Conservation (phyloP, 1,140 invertebrate genomes). For the Sycophila sp. region DNA sequence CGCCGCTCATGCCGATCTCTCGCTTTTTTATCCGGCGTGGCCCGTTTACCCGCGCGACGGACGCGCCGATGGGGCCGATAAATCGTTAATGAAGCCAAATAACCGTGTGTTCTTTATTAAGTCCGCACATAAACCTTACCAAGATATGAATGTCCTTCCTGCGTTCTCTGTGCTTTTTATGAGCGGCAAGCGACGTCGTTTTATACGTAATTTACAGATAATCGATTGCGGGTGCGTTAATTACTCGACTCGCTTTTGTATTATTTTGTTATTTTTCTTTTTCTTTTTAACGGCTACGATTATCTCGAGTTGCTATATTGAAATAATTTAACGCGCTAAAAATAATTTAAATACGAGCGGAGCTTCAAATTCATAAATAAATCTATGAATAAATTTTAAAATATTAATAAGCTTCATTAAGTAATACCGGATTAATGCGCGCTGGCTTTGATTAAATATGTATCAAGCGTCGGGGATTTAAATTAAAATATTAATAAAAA, state of each 20-base stretch:
- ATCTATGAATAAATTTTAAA: too few relatives aligned
- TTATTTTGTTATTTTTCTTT: conserved; percentile 10
- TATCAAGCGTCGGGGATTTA: too few relatives aligned
- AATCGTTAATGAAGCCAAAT: conserved; percentile 50
- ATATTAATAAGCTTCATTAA: too few relatives aligned
- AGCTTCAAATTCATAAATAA: too few relatives aligned
- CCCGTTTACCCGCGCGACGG: conserved; percentile 41
- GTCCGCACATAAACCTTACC: neutral
- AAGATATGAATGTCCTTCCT: neutral
- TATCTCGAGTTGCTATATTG: neutral
- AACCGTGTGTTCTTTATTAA: conserved; percentile 38
- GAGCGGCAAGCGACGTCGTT: too few relatives aligned
- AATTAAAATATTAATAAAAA: too few relatives aligned
- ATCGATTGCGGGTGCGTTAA: neutral
- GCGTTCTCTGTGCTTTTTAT: neutral
- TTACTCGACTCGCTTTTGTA: conserved; percentile 1
- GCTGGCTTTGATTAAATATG: too few relatives aligned
- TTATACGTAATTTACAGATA: neutral
- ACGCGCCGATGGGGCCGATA: conserved; percentile 39
- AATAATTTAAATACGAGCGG: too few relatives aligned
- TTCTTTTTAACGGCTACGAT: too few relatives aligned
- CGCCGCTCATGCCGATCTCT: neutral
- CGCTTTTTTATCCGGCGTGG: conserved; percentile 1
- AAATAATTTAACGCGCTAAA: too few relatives aligned
- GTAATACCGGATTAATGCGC: too few relatives aligned